Evolutionary conservation across 1,140 invertebrate species (phyloP).

Genomic region (Portunus trituberculatus): DNA sequence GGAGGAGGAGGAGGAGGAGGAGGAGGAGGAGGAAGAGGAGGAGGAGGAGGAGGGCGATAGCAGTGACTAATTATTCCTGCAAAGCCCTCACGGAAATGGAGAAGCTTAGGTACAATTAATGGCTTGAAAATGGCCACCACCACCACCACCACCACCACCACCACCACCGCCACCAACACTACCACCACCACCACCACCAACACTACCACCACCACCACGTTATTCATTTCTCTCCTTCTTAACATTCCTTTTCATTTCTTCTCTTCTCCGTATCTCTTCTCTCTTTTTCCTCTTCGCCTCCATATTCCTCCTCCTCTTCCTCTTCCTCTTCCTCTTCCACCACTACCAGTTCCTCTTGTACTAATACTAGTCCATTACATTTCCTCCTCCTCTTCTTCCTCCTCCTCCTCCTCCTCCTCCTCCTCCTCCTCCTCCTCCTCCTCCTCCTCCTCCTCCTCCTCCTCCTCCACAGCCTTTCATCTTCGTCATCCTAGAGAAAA

Average conservation of each 20-base stretch:
- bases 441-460: background rate
- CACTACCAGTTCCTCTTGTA: background rate
- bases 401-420: background rate
- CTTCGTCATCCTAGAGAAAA: background rate
- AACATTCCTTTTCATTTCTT: background rate
- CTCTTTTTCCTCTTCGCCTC: background rate
- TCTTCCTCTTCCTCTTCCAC: background rate
- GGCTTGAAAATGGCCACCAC: background rate
- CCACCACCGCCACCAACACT: background rate
- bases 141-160: background rate
- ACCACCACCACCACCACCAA: background rate
- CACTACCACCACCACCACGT: background rate
- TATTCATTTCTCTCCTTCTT: background rate
- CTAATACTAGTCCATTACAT: background rate
- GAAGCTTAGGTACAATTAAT: background rate
- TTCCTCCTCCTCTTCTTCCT: background rate
- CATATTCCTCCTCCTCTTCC: background rate
- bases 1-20: conserved; percentile 8
- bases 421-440: background rate
- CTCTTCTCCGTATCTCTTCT: background rate
- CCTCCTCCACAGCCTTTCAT: background rate
- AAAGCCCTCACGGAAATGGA: background rate
- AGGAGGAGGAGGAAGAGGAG: background rate
- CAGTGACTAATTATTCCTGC: conserved; percentile 5
- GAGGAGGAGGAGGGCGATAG: background rate